Percentiles rank a stretch among this genome's conserved stretches.
Evolutionary conservation across 2,888 invertebrate genomes (phyloP).

Genomic region (Sussaba pulchella): DNA sequence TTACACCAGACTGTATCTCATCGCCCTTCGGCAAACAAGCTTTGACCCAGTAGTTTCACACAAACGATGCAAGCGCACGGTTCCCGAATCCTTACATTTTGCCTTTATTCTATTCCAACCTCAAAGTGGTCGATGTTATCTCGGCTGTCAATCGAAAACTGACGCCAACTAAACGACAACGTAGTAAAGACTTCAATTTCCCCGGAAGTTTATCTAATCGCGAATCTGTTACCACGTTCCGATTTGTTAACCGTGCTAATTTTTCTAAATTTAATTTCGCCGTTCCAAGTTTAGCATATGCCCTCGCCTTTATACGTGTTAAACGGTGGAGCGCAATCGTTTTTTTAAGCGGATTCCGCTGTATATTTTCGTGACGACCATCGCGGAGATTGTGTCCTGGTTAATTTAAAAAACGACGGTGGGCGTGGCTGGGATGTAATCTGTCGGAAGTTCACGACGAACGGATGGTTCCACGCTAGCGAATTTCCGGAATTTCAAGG

Average conservation of each 20-base stretch:
- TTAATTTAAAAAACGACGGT: constrained; percentile 18
- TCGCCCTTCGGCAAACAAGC: constrained; percentile 34
- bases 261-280: not conserved
- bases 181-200: too few species aligned
- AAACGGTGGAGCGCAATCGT: constrained; percentile 12
- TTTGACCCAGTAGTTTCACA: constrained; percentile 1
- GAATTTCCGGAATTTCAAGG: constrained; percentile 30
- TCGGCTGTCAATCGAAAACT: not conserved
- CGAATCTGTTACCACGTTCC: not conserved
- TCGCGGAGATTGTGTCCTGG: constrained; percentile 1
- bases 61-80: constrained; percentile 1
- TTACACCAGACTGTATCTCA: constrained; percentile 8
- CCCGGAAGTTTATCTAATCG: not conserved
- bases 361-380: not conserved
- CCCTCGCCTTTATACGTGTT: constrained; percentile 1
- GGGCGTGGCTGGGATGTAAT: not conserved
- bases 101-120: constrained; percentile 5
- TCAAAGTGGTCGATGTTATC: not conserved
- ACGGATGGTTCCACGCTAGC: constrained; percentile 6
- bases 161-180: not conserved
- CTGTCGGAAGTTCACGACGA: constrained; percentile 15
- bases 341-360: not conserved
- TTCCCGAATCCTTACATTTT: constrained; percentile 1
- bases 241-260: not conserved
- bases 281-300: not conserved